Base-by-base conservation (phyloP, 2,113 vertebrate genomes). In the Pithys albifrons region DNA sequence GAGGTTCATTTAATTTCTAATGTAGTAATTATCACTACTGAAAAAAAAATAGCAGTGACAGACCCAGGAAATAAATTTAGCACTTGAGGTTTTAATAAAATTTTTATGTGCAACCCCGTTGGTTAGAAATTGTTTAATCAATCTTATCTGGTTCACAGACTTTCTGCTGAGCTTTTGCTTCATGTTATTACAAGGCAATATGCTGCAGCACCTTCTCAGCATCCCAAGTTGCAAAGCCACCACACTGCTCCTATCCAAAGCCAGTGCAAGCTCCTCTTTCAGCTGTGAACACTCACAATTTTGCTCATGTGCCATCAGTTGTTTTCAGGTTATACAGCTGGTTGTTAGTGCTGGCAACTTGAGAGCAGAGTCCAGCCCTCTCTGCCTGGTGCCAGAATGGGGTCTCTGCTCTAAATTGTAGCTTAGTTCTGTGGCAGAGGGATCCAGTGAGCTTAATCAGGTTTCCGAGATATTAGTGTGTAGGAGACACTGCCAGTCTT, bases 1-100 rank as follows among this genome's bases (percentile, higher is more conserved):
- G 96, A 96, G 97, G 91, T 96, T 98, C 96, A 98, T 97, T 98
- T 98, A 97, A 97, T 98, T 97, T 97, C 96, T 97, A 97, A 97
- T 97, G 95, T 94, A 96, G 97, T 97, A 98, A 98, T 98, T 97
- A 97, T 98, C 96, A 96, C 91, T 82, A 96, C 93, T 95, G 94
- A 95, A 95, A 95, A 92, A 92, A 96, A 93, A 95, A 95, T 90
- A 93, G 94, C 48, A 0, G 91, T 95, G 89, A 94, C 95, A 97
- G 96, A 97, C 94, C 83, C 88, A 97, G 95, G 94, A 97, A 97
- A 96, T 97, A 97, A 96, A 97, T 97, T 97, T 96, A 97, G 89
- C 93, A 94, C 94, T 97, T 96, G 91, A 97, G 89, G 88, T 97
- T 98, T 97, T 96, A 96, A 97, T 97, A 96, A 97, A 98, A 92